Evolutionary conservation across 2,797 vertebrate genomes (phyloP), one percentile per base, ranked within the genome.

Genomic region (Cossypha polioptera): DNA sequence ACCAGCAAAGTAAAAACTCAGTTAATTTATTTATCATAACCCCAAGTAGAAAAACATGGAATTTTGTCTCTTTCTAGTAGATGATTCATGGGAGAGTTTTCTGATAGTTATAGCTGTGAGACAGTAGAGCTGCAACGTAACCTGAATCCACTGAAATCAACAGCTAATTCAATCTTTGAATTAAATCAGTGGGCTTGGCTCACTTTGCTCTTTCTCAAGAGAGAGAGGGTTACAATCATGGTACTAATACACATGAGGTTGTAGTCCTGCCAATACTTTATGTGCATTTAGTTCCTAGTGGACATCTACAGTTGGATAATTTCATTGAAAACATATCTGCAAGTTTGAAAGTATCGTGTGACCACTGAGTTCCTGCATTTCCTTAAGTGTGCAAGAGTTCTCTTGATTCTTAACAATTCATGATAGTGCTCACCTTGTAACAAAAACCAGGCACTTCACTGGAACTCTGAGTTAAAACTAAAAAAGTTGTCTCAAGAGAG

Each of bases 401-500:
- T 40, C n/a, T 57, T 2, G 4, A 31, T 51, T 75, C 35, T 68
- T 68, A 84, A 72, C 8, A 72, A 55, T 17, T 71, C 7, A 35
- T 10, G 16, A 11, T 7, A 59, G 29, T 10, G 35, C 16, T 75
- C 29, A 38, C 16, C 26, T 92, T 68, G 16, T 19, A 63, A 65
- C 12, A 69, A n/a, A 53, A 92, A 21, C 7, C 17, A 58, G 51
- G 33, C 87, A 63, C 33, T 87, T 72, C 36, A 35, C 57, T 63
- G 18, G 14, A 84, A 59, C 14, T 21, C 25, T 21, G 21, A 83
- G 2, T 50, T 67, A 80, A 62, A 81, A 53, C 16, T 53, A 47
- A 38, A 57, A 43, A 82, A 58, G 24, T 59, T 69, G 31, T 43
- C 51, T 76, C 0, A 0, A 62, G 38, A 67, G 11, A 18, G 2